Evolutionary conservation across 2,797 vertebrate species (phyloP).

Genomic region (Falco cherrug): DNA sequence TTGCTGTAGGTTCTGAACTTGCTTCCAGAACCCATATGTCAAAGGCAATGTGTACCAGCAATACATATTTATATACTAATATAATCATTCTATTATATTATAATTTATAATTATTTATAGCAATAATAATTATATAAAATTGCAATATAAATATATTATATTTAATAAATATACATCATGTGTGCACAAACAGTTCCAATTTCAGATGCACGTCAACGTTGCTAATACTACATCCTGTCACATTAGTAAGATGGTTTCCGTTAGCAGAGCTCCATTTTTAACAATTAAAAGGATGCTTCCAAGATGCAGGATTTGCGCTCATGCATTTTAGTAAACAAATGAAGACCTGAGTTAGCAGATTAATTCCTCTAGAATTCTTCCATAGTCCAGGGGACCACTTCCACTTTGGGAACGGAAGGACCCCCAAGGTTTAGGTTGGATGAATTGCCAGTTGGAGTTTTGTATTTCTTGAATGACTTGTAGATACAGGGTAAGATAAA

Average conservation of each 20-base stretch:
- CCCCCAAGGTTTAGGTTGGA: fast-evolving
- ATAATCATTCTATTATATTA: no score
- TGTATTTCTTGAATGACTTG: not conserved
- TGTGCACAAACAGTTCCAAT: not conserved
- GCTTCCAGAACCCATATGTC: not conserved
- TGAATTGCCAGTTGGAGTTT: not conserved
- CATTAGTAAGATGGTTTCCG: not conserved
- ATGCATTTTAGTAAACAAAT: not conserved
- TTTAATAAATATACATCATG: not conserved
- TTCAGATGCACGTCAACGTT: not conserved
- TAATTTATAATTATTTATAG: no score
- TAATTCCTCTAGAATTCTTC: not conserved
- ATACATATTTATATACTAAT: no score
- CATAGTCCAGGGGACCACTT: not conserved
- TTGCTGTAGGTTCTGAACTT: not conserved
- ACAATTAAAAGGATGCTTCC: not conserved
- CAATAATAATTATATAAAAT: not conserved
- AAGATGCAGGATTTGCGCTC: not conserved
- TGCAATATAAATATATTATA: not conserved
- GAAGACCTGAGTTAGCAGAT: not conserved
- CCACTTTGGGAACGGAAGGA: not conserved
- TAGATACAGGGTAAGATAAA: not conserved
- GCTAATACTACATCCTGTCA: not conserved
- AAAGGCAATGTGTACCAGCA: not conserved
- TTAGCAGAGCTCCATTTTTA: not conserved